Evolutionary conservation across 2,888 invertebrate genomes (phyloP), one percentile per base, ranked within the genome.

Genomic region (Pachliopta kotzebuea): DNA sequence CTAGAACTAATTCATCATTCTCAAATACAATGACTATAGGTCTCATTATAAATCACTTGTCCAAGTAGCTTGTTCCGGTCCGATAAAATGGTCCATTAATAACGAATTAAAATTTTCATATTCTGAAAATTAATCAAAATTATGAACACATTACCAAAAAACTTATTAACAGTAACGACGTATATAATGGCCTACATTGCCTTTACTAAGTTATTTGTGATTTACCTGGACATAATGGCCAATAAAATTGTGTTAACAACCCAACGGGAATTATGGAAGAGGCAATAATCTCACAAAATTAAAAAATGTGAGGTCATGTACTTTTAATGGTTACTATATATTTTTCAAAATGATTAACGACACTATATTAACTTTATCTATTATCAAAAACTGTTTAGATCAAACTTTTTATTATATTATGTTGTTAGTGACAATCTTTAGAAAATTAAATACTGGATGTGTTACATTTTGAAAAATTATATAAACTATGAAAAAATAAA

Each of bases 141-240:
- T 45, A 45, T 45, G 7, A 59, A 55, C 49, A 59, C 63, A 55
- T 59, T 55, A 55, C n/a, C 29, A 60, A 56, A 56, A 59, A 23
- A 45, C 31, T 57, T 53, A 60, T 53, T 57, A 56, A 52, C 18
- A 37, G n/a, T 29, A 65, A 60, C 42, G 56, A 56, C 20, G 54
- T 52, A 53, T 29, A 52, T 60, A 56, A 57, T 45, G 53, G 53
- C n/a, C 20, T 45, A 57, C 60, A 56, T 65, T 65, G 56, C 60
- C 57, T 29, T 65, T 49, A 60, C 52, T 60, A 49, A 52, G 60
- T 65, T 60, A 65, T 60, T 60, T 65, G 60, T 65, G 56, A 65
- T 65, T 65, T 57, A 65, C 56, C 60, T 60, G 53, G 17, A 61
- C 60, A 23, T 65, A 65, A 65, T 65, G 60, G 60, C 65, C 56